These are phyloP conservation scores for Yoshiicerus persimilis DNA, from an alignment of 1,140 invertebrate genomes.

Conservation along the genomic window DNA sequence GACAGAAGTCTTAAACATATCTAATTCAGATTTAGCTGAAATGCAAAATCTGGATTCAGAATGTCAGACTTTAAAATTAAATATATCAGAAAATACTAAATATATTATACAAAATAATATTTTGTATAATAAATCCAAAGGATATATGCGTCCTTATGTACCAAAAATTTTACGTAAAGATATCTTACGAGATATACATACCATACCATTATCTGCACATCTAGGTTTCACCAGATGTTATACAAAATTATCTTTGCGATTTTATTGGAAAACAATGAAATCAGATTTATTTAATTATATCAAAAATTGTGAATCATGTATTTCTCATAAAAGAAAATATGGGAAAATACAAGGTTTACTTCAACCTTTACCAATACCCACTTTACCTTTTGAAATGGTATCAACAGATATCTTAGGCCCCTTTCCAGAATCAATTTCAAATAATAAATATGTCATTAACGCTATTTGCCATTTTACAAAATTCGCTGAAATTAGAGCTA, in stretches of 20 bases:
- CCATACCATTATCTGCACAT: neutral
- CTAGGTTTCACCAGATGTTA: neutral
- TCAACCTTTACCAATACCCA: constrained; percentile 50
- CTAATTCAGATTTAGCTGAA: neutral
- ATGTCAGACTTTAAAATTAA: neutral
- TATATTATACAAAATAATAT: neutral
- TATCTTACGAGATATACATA: neutral
- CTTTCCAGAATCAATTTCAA: constrained; percentile 43
- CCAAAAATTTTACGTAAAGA: neutral
- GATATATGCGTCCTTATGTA: neutral
- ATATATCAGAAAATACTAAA: too few species aligned
- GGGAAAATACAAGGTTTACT: constrained; percentile 47
- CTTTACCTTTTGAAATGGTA: constrained; percentile 46
- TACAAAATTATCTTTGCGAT: neutral
- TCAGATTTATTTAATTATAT: neutral
- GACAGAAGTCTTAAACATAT: neutral
- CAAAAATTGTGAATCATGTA: neutral
- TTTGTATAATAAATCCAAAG: neutral
- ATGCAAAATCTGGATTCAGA: neutral
- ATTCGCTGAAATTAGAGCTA: constrained; percentile 51
- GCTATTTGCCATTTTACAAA: constrained; percentile 54
- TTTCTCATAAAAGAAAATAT: constrained; percentile 45
- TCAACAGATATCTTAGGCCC: constrained; percentile 52
- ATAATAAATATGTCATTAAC: constrained; percentile 52
- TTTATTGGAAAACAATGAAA: neutral